Conservation (phyloP, 2,888 invertebrate genomes). For the Lasioglossum morio region DNA sequence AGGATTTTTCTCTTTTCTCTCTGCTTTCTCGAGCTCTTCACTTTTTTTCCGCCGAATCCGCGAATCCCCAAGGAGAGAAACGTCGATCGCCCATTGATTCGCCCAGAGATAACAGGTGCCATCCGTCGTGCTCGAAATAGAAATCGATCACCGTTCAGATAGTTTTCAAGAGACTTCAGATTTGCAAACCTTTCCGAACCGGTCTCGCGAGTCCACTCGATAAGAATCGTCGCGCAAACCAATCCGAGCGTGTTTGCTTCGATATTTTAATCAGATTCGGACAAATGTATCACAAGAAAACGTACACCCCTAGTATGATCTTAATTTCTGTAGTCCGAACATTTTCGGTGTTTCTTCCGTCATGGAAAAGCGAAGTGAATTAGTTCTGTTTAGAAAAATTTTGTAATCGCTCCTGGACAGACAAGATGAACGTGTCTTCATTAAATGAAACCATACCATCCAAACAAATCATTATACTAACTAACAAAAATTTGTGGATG, state of each 20-base stretch:
- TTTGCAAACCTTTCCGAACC: neutral
- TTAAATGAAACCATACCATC: too few species aligned
- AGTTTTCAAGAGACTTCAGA: neutral
- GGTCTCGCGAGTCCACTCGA: neutral
- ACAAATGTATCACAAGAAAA: too few species aligned
- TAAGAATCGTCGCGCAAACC: neutral
- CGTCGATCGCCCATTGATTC: slow-evolving; percentile 8
- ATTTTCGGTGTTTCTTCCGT: too few species aligned
- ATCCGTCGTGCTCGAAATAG: neutral
- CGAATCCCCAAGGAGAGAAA: slow-evolving; percentile 18
- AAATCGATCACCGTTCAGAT: neutral
- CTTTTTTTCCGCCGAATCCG: slow-evolving; percentile 29
- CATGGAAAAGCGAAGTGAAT: too few species aligned
- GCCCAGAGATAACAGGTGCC: slow-evolving; percentile 16
- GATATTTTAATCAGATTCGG: neutral
- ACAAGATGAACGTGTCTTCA: too few species aligned
- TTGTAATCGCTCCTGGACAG: too few species aligned
- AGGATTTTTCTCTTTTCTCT: neutral
- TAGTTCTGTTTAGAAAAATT: too few species aligned
- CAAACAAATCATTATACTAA: too few species aligned
- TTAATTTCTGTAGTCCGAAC: too few species aligned
- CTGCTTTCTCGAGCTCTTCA: neutral
- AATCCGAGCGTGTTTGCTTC: neutral
- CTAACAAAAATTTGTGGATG: too few species aligned
- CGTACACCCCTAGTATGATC: too few species aligned